Percentiles rank a stretch among this genome's conserved stretches.
phyloP scores from a whole-genome alignment of 2,888 invertebrate genomes.

The Phyllotreta striolata region DNA sequence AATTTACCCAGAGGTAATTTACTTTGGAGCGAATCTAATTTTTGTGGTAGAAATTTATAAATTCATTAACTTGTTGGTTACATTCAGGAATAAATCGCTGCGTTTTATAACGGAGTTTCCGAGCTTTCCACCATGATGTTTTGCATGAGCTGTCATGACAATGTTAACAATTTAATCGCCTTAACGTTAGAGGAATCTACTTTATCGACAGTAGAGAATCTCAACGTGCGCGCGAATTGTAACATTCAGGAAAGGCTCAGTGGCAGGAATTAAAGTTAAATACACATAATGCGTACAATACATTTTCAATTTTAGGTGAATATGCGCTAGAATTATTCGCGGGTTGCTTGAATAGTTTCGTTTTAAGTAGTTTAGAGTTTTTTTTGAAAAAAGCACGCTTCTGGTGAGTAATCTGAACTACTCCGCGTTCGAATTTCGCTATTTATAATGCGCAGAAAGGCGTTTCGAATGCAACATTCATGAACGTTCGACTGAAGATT shows the following conservation, averaged over 20 bases:
- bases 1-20: too few relatives aligned
- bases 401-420: slow-evolving; percentile 13
- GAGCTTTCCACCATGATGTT: slow-evolving; percentile 38
- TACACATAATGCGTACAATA: background rate
- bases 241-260: background rate
- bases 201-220: slow-evolving; percentile 21
- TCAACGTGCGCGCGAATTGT: slow-evolving; percentile 9
- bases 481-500: slow-evolving; percentile 31
- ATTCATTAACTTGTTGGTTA: slow-evolving; percentile 11
- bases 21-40: too few relatives aligned
- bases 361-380: background rate
- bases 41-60: too few relatives aligned
- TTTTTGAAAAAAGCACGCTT: slow-evolving; percentile 10
- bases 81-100: slow-evolving; percentile 8
- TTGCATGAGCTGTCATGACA: slow-evolving; percentile 43
- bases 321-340: background rate
- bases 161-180: slow-evolving; percentile 43
- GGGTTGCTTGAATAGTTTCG: background rate
- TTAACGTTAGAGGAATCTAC: slow-evolving; percentile 25
- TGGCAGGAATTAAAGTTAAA: background rate
- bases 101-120: slow-evolving; percentile 1
- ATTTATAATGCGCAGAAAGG: slow-evolving; percentile 33
- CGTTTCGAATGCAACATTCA: slow-evolving; percentile 37
- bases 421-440: slow-evolving; percentile 12
- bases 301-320: too few relatives aligned